Conservation (phyloP, 2,113 vertebrate genomes). For the Bathybates hornii region DNA sequence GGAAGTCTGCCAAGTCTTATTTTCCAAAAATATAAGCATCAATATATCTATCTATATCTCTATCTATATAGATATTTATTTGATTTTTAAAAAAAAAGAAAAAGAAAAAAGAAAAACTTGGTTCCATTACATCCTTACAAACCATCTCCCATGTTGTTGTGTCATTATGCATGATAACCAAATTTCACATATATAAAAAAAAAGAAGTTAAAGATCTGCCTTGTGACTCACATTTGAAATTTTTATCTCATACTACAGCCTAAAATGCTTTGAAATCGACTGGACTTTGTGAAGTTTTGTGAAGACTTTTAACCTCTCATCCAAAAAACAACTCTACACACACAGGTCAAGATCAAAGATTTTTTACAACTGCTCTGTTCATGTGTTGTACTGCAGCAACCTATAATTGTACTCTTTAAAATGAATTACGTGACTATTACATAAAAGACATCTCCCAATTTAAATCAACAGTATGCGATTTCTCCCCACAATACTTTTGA, state of each 20-base stretch:
- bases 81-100: background rate
- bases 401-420: background rate
- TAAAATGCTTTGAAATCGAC: background rate
- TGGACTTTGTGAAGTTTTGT: background rate
- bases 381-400: background rate
- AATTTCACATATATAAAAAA: background rate
- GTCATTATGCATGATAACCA: background rate
- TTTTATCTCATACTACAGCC: background rate
- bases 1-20: background rate
- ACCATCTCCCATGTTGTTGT: background rate
- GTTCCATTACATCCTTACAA: background rate
- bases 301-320: background rate
- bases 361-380: background rate
- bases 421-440: background rate
- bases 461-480: background rate
- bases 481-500: background rate
- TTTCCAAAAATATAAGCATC: background rate
- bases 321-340: background rate
- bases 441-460: background rate
- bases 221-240: background rate
- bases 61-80: too few relatives aligned
- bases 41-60: background rate
- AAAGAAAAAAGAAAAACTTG: background rate
- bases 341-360: background rate
- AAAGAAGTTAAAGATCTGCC: background rate